These are phyloP conservation scores for Pipistrellus pipistrellus DNA, from an alignment of 2,797 vertebrate species.

Conservation along the genomic window DNA sequence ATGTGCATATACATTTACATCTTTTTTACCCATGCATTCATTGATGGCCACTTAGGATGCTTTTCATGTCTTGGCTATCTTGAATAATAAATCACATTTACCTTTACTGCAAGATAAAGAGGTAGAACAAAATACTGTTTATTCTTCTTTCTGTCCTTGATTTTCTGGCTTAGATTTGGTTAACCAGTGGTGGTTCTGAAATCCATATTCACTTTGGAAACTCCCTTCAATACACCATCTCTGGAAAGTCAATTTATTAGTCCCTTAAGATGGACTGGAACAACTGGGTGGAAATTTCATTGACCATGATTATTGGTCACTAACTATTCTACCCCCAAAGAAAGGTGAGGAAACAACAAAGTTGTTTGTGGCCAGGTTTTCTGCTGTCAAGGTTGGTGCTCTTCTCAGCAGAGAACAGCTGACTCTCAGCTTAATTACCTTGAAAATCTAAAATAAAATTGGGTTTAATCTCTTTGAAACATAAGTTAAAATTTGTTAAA, in stretches of 20 bases:
- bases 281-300: neutral
- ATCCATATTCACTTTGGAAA: slow-evolving; percentile 10
- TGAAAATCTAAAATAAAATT: slow-evolving; percentile 40
- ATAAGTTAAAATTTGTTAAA: slow-evolving; percentile 29
- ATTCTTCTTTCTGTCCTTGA: neutral
- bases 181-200: neutral
- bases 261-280: neutral
- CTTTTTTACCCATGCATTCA: neutral
- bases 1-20: neutral
- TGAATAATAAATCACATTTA: neutral
- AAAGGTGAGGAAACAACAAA: neutral
- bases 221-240: neutral
- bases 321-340: neutral
- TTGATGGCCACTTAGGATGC: neutral
- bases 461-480: neutral
- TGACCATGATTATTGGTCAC: neutral
- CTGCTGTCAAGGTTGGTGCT: neutral
- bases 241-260: neutral
- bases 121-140: neutral
- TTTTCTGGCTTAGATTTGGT: neutral
- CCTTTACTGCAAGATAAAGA: neutral
- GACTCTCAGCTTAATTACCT: neutral
- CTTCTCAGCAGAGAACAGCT: neutral
- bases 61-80: neutral
- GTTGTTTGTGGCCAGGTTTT: neutral